These are phyloP conservation scores for Caenorhabditis sp. DNA, from an alignment of 2,888 invertebrate genomes.

Conservation along the genomic window DNA sequence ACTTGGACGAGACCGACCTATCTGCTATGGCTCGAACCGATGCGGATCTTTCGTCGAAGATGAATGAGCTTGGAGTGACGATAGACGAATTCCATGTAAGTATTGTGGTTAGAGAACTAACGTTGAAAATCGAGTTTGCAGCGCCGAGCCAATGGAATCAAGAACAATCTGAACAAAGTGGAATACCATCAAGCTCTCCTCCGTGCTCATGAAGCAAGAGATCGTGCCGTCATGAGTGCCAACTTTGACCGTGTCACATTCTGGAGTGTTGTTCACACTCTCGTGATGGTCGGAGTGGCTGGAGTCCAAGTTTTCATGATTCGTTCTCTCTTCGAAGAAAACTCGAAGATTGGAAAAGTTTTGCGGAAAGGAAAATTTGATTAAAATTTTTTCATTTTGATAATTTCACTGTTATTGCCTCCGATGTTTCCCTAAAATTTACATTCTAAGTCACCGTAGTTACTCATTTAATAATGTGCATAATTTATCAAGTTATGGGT, in stretches of 20 bases:
- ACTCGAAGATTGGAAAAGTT: constrained; percentile 83
- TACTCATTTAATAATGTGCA: constrained; percentile 45
- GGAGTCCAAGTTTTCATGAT: constrained; percentile 88
- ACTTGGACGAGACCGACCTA: constrained; percentile 77
- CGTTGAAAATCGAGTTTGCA: constrained; percentile 65
- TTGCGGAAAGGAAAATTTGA: constrained; percentile 71
- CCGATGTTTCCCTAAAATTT: constrained; percentile 10
- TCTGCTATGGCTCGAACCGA: constrained; percentile 69
- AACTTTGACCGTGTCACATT: constrained; percentile 90
- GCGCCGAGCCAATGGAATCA: constrained; percentile 75
- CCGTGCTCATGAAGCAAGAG: constrained; percentile 89
- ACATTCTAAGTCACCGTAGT: constrained; percentile 40
- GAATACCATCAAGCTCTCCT: constrained; percentile 84
- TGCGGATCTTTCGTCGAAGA: constrained; percentile 64
- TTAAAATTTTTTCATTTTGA: constrained; percentile 22
- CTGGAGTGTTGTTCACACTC: constrained; percentile 89
- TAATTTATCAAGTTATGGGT: constrained; percentile 55
- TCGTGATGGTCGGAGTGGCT: constrained; percentile 89
- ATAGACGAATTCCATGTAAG: constrained; percentile 76
- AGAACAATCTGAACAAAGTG: constrained; percentile 78
- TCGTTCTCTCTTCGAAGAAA: constrained; percentile 89
- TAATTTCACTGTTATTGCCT: neutral
- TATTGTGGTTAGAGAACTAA: too few relatives aligned
- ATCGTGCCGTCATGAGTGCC: constrained; percentile 90
- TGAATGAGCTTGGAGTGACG: constrained; percentile 78